phyloP scores from a whole-genome alignment of 1,140 invertebrate species.

The Bacillus rossius region DNA sequence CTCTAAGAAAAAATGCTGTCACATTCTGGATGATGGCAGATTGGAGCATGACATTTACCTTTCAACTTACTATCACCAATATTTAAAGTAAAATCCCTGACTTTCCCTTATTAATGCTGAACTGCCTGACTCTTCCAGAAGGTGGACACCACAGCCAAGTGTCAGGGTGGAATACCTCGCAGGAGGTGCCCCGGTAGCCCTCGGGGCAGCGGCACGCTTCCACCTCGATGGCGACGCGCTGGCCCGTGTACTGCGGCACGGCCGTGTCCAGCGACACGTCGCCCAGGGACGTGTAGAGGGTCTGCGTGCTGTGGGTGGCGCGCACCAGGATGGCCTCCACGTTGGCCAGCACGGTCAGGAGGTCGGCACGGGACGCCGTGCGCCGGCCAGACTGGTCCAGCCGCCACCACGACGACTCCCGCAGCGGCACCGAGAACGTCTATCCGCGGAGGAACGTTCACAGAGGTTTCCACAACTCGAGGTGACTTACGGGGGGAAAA shows the following conservation, averaged over 20 bases:
- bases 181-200: conserved; percentile 78
- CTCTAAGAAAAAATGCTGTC: too few relatives aligned
- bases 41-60: too few relatives aligned
- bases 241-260: conserved; percentile 48
- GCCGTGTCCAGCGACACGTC: conserved; percentile 78
- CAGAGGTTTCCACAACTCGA: too few relatives aligned
- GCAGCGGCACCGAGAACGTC: conserved; percentile 54
- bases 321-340: conserved; percentile 80
- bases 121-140: too few relatives aligned
- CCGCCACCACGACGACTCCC: conserved; percentile 56
- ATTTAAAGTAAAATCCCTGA: too few relatives aligned
- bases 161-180: too few relatives aligned
- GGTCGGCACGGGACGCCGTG: conserved; percentile 62
- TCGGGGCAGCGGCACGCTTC: conserved; percentile 80
- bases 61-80: too few relatives aligned
- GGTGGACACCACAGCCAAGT: too few relatives aligned
- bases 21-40: too few relatives aligned
- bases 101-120: too few relatives aligned
- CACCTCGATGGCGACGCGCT: conserved; percentile 55
- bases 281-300: conserved; percentile 65
- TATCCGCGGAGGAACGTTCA: conserved; percentile 20
- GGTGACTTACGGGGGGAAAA: too few relatives aligned
- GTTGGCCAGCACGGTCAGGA: conserved; percentile 78
- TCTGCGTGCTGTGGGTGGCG: conserved; percentile 69
- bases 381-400: conserved; percentile 37